A percentile compares a stretch with the other conserved stretches of the same genome.
Evolutionary conservation across 1,140 invertebrate species (phyloP).

Genomic region (Odontomachus brunneus): DNA sequence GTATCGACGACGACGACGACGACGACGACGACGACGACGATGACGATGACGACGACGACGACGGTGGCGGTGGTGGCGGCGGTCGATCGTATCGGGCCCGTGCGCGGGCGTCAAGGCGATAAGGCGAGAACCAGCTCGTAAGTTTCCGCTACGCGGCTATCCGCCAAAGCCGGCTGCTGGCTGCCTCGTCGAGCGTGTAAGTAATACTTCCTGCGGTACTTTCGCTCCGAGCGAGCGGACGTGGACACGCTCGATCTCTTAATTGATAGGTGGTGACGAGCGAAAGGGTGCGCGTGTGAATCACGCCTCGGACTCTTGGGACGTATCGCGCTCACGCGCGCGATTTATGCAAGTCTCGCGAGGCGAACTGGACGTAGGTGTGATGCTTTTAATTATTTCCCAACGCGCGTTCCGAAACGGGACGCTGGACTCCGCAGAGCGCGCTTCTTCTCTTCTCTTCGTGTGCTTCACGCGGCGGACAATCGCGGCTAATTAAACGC

Average conservation of each 20-base stretch:
- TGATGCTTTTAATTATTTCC: constrained; percentile 50
- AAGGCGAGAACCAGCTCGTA: constrained; percentile 70
- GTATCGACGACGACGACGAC: constrained; percentile 30
- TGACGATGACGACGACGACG: neutral
- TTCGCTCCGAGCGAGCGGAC: constrained; percentile 1
- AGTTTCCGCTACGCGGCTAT: constrained; percentile 58
- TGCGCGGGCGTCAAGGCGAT: constrained; percentile 67
- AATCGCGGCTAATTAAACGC: constrained; percentile 7
- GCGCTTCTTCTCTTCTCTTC: too few relatives aligned
- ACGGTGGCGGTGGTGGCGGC: neutral
- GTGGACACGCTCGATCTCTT: constrained; percentile 57
- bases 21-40: neutral
- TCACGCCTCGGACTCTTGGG: constrained; percentile 23
- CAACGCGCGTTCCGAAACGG: constrained; percentile 18
- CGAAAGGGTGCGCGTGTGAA: constrained; percentile 55
- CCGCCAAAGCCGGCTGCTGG: constrained; percentile 49
- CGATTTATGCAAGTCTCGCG: constrained; percentile 33
- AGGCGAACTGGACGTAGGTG: constrained; percentile 33
- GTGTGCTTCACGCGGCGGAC: neutral
- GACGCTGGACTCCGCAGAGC: neutral
- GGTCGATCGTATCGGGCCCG: constrained; percentile 60
- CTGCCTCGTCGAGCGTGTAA: constrained; percentile 38
- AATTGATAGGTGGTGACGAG: constrained; percentile 60
- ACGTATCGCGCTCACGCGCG: too few relatives aligned
- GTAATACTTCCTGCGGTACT: constrained; percentile 52